Conservation (phyloP, 2,113 vertebrate species). For the Perognathus longimembris region DNA sequence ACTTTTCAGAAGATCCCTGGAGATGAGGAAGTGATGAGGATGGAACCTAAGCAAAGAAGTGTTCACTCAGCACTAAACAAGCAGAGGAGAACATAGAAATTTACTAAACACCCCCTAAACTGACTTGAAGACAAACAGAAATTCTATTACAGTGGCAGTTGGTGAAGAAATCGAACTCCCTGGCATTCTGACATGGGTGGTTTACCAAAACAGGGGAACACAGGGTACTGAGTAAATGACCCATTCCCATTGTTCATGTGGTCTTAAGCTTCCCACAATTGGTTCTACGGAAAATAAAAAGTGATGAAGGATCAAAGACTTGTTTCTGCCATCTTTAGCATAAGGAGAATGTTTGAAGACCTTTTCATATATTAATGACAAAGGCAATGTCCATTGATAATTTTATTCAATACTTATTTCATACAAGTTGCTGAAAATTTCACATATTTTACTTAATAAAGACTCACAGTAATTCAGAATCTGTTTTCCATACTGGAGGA, state of each 20-base stretch:
- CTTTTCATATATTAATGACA: background rate
- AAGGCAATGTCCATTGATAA: background rate
- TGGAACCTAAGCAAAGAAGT: background rate
- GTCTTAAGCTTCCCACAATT: background rate
- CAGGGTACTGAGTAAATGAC: background rate
- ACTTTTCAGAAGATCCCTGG: background rate
- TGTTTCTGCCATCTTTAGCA: background rate
- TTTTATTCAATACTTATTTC: too few species aligned
- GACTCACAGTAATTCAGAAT: background rate
- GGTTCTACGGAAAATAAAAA: background rate
- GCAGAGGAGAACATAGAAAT: background rate
- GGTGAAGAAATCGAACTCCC: background rate
- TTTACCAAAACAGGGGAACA: background rate
- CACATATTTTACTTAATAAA: background rate
- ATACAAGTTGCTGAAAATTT: background rate
- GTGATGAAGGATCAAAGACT: background rate
- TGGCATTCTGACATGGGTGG: background rate
- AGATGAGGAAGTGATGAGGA: background rate
- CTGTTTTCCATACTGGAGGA: background rate
- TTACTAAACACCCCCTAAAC: background rate
- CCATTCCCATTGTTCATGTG: background rate
- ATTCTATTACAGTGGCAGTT: background rate
- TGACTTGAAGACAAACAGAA: background rate
- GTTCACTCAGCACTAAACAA: background rate
- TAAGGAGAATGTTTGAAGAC: background rate